Base-by-base conservation (phyloP, 2,888 invertebrate genomes). In the Synergus umbraculus region DNA sequence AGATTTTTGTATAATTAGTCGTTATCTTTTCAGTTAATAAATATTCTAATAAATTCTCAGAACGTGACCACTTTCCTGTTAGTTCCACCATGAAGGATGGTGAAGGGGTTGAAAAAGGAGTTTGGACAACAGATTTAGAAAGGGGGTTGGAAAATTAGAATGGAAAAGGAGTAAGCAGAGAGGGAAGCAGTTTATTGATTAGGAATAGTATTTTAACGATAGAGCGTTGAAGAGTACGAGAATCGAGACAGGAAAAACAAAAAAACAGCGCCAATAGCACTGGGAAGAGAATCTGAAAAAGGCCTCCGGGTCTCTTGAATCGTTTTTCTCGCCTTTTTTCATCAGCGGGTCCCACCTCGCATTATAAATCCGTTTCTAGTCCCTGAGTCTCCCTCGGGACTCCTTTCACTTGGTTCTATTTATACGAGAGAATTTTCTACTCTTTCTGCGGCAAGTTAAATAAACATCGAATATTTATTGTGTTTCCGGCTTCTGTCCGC, bases 231-330 rank as follows among this genome's bases (percentile, higher is more conserved):
- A 73, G 54, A 73, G 73, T 73, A 37, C 29, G 37, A 54, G n/a
- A 29, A n/a, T 5, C 10, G 73, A 58, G 18, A 73, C 10, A 37
- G 41, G n/a, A 37, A 37, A 49, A 54, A 37, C 37, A 9, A n/a
- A 58, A 66, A 54, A 73, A 37, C n/a, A 37, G 37, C 29, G 10
- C 49, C 73, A 54, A 54, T 73, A n/a, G 73, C 73, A 73, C 54
- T 54, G 82, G 81, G 79, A 84, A 83, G 82, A 49, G 81, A 84
- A 84, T 84, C 78, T 78, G 79, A 77, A 84, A 83, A 81, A 81
- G 79, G 76, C 64, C 77, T 58, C 65, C 77, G 63, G 79, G 76
- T 79, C 81, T 81, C 81, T 82, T 54, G 76, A 79, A 81, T 78
- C 81, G 79, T 80, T 54, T 82, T 84, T 73, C 37, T 54, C n/a